Percentiles rank a stretch among this genome's conserved stretches.
These are phyloP conservation scores for Acomys russatus DNA, from an alignment of 2,797 vertebrate species.

Conservation along the genomic window DNA sequence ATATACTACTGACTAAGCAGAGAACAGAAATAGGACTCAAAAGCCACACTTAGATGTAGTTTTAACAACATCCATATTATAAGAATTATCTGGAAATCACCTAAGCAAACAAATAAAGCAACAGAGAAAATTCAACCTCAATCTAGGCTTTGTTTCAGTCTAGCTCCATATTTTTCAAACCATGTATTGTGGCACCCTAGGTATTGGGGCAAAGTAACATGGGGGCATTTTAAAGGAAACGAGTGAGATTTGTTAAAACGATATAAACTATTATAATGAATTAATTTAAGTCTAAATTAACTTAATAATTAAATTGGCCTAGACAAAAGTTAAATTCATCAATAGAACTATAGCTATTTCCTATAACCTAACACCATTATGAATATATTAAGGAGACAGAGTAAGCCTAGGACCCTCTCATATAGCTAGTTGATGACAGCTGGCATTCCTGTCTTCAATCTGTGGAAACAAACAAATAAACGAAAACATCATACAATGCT, in stretches of 20 bases:
- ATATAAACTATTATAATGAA: background rate
- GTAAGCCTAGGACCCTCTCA: background rate
- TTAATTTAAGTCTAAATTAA: background rate
- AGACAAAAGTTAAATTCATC: conserved; percentile 6
- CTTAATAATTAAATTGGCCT: background rate
- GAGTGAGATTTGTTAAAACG: background rate
- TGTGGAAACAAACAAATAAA: background rate
- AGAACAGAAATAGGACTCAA: conserved; percentile 82
- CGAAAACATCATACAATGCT: background rate
- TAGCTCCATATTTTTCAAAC: background rate
- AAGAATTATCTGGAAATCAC: background rate
- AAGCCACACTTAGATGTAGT: conserved; percentile 77
- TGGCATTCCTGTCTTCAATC: background rate
- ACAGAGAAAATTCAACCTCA: background rate
- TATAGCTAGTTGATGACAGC: background rate
- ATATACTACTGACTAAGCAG: conserved; percentile 78
- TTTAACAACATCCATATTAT: conserved; percentile 59
- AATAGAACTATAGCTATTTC: background rate
- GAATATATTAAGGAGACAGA: background rate
- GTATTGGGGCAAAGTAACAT: fast-evolving
- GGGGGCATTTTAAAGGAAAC: background rate
- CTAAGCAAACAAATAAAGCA: background rate
- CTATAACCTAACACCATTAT: background rate
- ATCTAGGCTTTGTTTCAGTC: background rate
- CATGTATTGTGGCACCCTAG: background rate